These are phyloP conservation scores for Cephus pulcher DNA, from an alignment of 2,888 invertebrate genomes.

Conservation along the genomic window DNA sequence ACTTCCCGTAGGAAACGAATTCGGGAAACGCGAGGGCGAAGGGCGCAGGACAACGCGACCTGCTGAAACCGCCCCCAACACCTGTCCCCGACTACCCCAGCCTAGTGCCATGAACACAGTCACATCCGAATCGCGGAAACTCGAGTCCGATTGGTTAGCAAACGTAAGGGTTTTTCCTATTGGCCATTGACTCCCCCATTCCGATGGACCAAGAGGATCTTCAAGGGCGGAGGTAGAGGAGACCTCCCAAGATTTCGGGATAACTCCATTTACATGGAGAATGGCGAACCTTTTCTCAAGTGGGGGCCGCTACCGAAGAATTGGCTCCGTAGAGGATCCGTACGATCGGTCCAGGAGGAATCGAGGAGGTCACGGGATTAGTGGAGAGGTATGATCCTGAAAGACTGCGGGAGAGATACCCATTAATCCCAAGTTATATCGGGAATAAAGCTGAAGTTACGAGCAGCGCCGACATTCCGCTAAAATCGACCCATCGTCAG, in stretches of 20 bases:
- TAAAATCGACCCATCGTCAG: slow-evolving; percentile 33
- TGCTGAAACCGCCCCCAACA: slow-evolving; percentile 14
- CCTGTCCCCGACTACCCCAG: slow-evolving; percentile 25
- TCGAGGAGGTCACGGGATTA: slow-evolving; percentile 3
- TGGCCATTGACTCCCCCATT: slow-evolving; percentile 1
- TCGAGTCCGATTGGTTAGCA: slow-evolving; percentile 51
- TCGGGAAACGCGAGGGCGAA: slow-evolving; percentile 41
- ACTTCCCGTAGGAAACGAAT: slow-evolving; percentile 44
- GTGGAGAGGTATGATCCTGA: neutral
- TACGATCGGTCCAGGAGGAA: neutral
- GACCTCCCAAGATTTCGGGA: no score
- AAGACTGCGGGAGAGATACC: slow-evolving; percentile 30
- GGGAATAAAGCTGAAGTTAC: slow-evolving; percentile 55
- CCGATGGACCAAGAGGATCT: no score
- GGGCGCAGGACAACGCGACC: slow-evolving; percentile 38
- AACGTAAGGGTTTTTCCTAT: slow-evolving; percentile 24
- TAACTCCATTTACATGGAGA: neutral
- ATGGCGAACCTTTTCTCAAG: neutral
- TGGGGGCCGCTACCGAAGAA: neutral
- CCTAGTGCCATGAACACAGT: slow-evolving; percentile 32
- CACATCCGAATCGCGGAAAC: slow-evolving; percentile 57
- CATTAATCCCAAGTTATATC: slow-evolving; percentile 57
- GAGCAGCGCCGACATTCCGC: slow-evolving; percentile 43
- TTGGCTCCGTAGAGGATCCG: neutral
- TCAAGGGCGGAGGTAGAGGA: no score